Evolutionary conservation across 2,797 vertebrate species (phyloP).

Genomic region (Crocidura indochinensis): DNA sequence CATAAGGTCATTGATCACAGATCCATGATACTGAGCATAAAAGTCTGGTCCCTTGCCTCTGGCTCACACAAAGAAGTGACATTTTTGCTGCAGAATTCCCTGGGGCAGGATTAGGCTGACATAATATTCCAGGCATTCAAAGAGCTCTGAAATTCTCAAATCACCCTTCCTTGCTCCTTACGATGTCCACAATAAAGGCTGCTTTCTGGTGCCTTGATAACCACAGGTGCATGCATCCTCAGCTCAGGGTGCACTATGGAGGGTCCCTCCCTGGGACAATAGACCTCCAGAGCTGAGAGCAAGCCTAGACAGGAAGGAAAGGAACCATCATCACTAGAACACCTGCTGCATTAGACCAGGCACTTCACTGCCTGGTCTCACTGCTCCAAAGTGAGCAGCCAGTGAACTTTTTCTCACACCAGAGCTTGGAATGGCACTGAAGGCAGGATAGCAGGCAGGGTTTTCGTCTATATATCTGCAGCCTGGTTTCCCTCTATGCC

Average conservation of each 20-base stretch:
- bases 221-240: not conserved
- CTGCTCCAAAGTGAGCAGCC: not conserved
- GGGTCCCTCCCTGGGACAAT: not conserved
- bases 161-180: not conserved
- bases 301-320: not conserved
- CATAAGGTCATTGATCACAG: not conserved
- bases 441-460: not conserved
- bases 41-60: not conserved
- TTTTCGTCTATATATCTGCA: not conserved
- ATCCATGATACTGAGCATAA: not conserved
- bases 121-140: not conserved
- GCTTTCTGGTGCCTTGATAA: not conserved
- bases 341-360: fast-evolving
- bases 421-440: not conserved
- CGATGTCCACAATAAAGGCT: not conserved
- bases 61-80: not conserved
- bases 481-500: not conserved
- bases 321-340: not conserved
- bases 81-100: not conserved
- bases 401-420: not conserved
- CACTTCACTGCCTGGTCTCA: not conserved
- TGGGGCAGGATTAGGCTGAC: not conserved
- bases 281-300: not conserved
- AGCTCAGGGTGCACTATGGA: not conserved
- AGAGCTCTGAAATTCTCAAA: not conserved